Conservation (phyloP, 2,113 vertebrate genomes). For the Lipophrys pholis region DNA sequence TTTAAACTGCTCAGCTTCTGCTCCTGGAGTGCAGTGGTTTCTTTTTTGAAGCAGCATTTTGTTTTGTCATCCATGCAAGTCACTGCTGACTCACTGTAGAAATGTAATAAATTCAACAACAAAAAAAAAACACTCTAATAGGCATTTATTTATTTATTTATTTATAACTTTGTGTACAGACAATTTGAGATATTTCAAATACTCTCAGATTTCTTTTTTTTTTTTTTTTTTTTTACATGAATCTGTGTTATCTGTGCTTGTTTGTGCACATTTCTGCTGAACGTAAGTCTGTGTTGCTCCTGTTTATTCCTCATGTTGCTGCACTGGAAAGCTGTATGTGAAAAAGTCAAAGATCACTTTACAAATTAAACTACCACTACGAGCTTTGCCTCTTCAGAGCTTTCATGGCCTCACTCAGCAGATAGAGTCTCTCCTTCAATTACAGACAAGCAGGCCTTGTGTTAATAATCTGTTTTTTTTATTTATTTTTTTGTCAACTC, state of each 20-base stretch:
- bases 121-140: slow-evolving; percentile 45
- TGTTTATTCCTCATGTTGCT: slow-evolving; percentile 48
- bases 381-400: slow-evolving; percentile 8
- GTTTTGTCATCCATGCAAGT: slow-evolving; percentile 33
- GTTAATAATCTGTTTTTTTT: slow-evolving; percentile 4
- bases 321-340: slow-evolving; percentile 51
- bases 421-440: not conserved
- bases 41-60: slow-evolving; percentile 37
- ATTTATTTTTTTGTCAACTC: slow-evolving; percentile 22
- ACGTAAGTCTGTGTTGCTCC: slow-evolving; percentile 32
- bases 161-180: slow-evolving; percentile 48
- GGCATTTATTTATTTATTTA: slow-evolving; percentile 50
- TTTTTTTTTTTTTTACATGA: slow-evolving; percentile 33
- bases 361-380: slow-evolving; percentile 38
- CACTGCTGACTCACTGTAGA: slow-evolving; percentile 40
- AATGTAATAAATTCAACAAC: slow-evolving; percentile 33
- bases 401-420: slow-evolving; percentile 18
- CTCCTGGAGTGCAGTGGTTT: slow-evolving; percentile 6
- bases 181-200: slow-evolving; percentile 40
- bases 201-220: slow-evolving; percentile 25
- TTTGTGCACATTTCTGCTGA: slow-evolving; percentile 38
- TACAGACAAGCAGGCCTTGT: slow-evolving; percentile 33
- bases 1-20: slow-evolving; percentile 46
- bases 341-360: slow-evolving; percentile 19
- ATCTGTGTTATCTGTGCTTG: slow-evolving; percentile 44